Conservation (phyloP, 92 coral and sea anemone species). For the Epizoanthus stellaris region DNA sequence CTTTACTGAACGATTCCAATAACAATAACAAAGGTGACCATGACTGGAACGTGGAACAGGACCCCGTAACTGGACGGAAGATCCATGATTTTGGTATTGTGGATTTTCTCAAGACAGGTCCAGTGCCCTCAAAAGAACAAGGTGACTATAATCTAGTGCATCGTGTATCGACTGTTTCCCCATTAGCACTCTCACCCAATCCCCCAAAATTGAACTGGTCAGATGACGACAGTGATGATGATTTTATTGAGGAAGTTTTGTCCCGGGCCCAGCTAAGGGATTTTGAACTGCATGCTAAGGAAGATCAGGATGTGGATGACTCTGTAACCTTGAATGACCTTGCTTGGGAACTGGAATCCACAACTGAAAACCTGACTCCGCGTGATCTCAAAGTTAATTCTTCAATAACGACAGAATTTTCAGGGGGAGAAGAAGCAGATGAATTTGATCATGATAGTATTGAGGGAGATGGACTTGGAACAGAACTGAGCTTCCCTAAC, state of each 20-base stretch:
- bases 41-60: conserved; percentile 11
- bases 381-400: conserved; percentile 65
- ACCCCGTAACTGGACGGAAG: not conserved
- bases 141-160: conserved; percentile 72
- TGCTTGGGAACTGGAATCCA: conserved; percentile 95
- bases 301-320: conserved; percentile 89
- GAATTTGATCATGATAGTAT: conserved; percentile 83
- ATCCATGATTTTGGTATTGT: conserved; percentile 86
- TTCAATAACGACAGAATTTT: conserved; percentile 16
- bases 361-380: conserved; percentile 88
- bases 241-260: conserved; percentile 63
- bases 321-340: conserved; percentile 87
- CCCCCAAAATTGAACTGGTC: conserved; percentile 87
- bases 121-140: conserved; percentile 61
- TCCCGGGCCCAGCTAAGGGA: conserved; percentile 35
- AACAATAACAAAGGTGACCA: not conserved
- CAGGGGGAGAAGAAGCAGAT: conserved; percentile 30
- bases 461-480: conserved; percentile 76
- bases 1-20: not conserved
- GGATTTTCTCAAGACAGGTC: conserved; percentile 75
- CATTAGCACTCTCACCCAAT: conserved; percentile 75
- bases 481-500: conserved; percentile 67
- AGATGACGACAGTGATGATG: conserved; percentile 86
- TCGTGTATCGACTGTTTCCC: conserved; percentile 87
- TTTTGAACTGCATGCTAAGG: conserved; percentile 54